A percentile compares a stretch with the other conserved stretches of the same genome.
phyloP scores from a whole-genome alignment of 1,140 invertebrate genomes.

The Cylas formicarius region DNA sequence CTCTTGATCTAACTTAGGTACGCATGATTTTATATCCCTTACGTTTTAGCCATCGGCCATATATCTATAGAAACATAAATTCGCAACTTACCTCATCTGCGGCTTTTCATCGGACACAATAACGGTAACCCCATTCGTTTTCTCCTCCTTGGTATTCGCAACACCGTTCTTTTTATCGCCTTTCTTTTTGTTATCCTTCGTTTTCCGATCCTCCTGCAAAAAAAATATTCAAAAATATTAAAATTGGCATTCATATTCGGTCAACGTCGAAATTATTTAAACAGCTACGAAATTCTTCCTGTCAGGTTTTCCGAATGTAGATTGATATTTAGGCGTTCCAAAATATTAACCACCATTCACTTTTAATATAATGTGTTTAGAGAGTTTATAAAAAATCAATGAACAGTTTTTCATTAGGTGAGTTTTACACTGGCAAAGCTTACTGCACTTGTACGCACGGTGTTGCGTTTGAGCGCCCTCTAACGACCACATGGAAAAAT shows the following conservation, averaged over 20 bases:
- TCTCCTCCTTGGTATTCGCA: background rate
- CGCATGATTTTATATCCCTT: too few species aligned
- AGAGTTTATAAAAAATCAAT: too few species aligned
- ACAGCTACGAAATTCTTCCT: slow-evolving; percentile 3
- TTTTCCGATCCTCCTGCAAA: slow-evolving; percentile 26
- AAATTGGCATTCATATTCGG: slow-evolving; percentile 3
- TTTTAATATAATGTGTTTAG: too few species aligned
- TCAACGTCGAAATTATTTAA: background rate
- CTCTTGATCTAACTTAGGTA: background rate
- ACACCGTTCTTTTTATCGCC: background rate
- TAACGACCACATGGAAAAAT: too few species aligned
- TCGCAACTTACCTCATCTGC: slow-evolving; percentile 14
- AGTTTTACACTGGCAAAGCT: too few species aligned
- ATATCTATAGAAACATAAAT: too few species aligned
- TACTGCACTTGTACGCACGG: too few species aligned
- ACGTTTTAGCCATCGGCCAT: too few species aligned
- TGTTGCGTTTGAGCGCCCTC: too few species aligned
- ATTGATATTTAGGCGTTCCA: background rate
- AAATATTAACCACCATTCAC: too few species aligned
- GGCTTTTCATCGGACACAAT: slow-evolving; percentile 9
- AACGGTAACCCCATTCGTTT: background rate
- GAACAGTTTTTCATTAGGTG: too few species aligned
- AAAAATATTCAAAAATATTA: slow-evolving; percentile 6
- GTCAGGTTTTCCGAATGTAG: background rate
- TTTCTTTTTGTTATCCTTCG: slow-evolving; percentile 19